A percentile compares a stretch with the other conserved stretches of the same genome.
Evolutionary conservation across 1,140 invertebrate species (phyloP).

Genomic region (Heliconius nattereri): DNA sequence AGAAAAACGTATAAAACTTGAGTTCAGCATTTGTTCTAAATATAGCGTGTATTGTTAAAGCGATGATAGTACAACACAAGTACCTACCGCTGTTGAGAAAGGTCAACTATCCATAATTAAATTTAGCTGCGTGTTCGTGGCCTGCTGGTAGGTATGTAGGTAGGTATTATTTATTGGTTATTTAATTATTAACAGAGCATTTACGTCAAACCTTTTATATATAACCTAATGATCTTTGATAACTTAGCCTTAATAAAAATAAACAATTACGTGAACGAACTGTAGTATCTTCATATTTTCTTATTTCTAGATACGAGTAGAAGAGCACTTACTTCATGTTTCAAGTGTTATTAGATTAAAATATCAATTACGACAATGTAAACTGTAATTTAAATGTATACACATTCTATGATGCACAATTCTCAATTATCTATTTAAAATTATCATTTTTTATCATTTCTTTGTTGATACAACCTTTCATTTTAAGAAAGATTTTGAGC

Average conservation of each 20-base stretch:
- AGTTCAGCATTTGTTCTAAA: neutral
- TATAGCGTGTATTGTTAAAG: neutral
- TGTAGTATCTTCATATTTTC: neutral
- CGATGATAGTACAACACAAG: neutral
- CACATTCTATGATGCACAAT: neutral
- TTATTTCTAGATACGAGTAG: neutral
- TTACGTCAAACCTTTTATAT: conserved; percentile 22
- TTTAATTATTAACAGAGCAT: conserved; percentile 14
- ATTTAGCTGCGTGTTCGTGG: neutral
- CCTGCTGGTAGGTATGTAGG: neutral
- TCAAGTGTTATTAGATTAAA: no score
- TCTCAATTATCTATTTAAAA: neutral
- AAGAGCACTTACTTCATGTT: no score
- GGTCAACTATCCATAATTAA: conserved; percentile 12
- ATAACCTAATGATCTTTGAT: conserved; percentile 28
- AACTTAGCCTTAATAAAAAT: conserved; percentile 20
- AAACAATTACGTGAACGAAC: conserved; percentile 7
- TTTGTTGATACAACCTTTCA: neutral
- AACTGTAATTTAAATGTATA: neutral
- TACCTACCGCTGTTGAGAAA: neutral
- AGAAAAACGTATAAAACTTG: neutral
- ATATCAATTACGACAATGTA: no score
- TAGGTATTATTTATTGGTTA: neutral
- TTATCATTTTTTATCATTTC: neutral
- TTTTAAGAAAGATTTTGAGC: neutral